Evolutionary conservation across 2,113 vertebrate species (phyloP).

Genomic region (human): GRCh38 chr12:55469501-55470000

Average conservation of each 20-base stretch:
- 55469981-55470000: slow-evolving; percentile 46
- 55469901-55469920: slow-evolving; percentile 59
- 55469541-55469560: slow-evolving; percentile 12
- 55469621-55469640: slow-evolving; percentile 61
- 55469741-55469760: slow-evolving; percentile 43
- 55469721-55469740: slow-evolving; percentile 9
- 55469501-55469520: slow-evolving; percentile 22
- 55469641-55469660: slow-evolving; percentile 25
- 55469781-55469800: slow-evolving; percentile 47
- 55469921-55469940: slow-evolving; percentile 63
- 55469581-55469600: slow-evolving; percentile 53
- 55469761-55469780: slow-evolving; percentile 54
- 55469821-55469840: slow-evolving; percentile 29
- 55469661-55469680: background rate
- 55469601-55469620: slow-evolving; percentile 67
- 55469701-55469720: slow-evolving; percentile 27
- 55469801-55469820: slow-evolving; percentile 62
- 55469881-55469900: background rate
- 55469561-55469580: slow-evolving; percentile 62
- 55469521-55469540: background rate
- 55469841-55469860: slow-evolving; percentile 46
- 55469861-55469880: slow-evolving; percentile 4
- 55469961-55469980: slow-evolving; percentile 62
- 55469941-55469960: slow-evolving; percentile 56
- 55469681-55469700: slow-evolving; percentile 52